These are phyloP conservation scores for Diachasmimorpha longicaudata DNA, from an alignment of 1,140 invertebrate genomes.

Conservation along the genomic window DNA sequence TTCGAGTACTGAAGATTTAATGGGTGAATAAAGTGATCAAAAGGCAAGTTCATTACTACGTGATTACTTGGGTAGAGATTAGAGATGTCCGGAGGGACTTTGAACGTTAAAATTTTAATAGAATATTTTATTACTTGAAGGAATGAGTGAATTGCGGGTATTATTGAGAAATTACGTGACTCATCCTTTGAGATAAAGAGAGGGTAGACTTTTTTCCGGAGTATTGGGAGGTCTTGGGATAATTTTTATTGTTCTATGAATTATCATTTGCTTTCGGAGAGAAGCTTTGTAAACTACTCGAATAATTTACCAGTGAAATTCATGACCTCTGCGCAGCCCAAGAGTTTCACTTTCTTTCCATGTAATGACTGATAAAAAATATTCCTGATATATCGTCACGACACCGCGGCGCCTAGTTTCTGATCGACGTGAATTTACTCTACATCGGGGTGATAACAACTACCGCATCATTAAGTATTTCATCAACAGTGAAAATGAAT, in stretches of 20 bases:
- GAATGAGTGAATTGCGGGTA: background rate
- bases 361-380: background rate
- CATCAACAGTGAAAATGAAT: background rate
- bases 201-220: no score
- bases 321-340: no score
- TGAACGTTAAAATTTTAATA: background rate
- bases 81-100: background rate
- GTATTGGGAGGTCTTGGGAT: background rate
- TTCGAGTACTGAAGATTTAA: background rate
- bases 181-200: background rate
- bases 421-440: background rate
- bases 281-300: no score
- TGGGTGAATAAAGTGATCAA: slow-evolving; percentile 9
- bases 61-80: background rate
- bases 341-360: background rate
- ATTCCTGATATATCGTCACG: slow-evolving; percentile 5
- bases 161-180: background rate
- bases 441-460: background rate
- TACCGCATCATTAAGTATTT: background rate
- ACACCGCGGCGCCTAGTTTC: slow-evolving; percentile 8
- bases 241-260: background rate
- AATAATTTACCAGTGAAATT: no score
- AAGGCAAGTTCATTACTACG: slow-evolving; percentile 5
- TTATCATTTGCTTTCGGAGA: no score
- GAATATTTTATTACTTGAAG: background rate